These are phyloP conservation scores for Heliangelus exortis DNA, from an alignment of 2,797 vertebrate species.

Conservation along the genomic window DNA sequence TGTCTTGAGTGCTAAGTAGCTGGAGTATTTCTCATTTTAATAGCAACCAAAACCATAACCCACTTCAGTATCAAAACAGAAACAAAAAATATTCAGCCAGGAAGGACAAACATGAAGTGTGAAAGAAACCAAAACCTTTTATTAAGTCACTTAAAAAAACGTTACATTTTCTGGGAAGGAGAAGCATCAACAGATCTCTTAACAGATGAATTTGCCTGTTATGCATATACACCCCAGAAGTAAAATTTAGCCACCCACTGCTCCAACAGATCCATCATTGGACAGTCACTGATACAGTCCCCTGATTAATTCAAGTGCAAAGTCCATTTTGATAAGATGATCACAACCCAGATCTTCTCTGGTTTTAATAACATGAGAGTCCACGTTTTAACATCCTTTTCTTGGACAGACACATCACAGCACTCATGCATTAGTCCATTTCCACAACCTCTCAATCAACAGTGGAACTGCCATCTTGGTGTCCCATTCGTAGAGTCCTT, in stretches of 20 bases:
- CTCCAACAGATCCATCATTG: conserved; percentile 53
- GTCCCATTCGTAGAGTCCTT: conserved; percentile 90
- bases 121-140: conserved; percentile 77
- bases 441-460: conserved; percentile 79
- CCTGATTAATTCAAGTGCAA: conserved; percentile 69
- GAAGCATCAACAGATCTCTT: conserved; percentile 26
- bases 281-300: conserved; percentile 30
- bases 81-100: conserved; percentile 39
- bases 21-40: conserved; percentile 61
- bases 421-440: conserved; percentile 80
- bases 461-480: conserved; percentile 89
- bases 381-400: conserved; percentile 78
- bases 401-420: conserved; percentile 77
- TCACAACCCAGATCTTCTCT: conserved; percentile 79
- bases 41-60: conserved; percentile 31
- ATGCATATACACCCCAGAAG: conserved; percentile 13
- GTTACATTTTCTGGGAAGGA: conserved; percentile 66
- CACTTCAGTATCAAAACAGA: conserved; percentile 34
- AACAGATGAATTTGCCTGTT: conserved; percentile 50
- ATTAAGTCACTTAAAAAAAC: conserved; percentile 72
- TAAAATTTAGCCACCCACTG: conserved; percentile 22
- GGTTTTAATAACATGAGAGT: conserved; percentile 75
- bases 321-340: conserved; percentile 71
- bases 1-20: conserved; percentile 36
- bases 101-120: conserved; percentile 76